phyloP scores from a whole-genome alignment of 2,113 vertebrate species.

The Xenopus borealis region DNA sequence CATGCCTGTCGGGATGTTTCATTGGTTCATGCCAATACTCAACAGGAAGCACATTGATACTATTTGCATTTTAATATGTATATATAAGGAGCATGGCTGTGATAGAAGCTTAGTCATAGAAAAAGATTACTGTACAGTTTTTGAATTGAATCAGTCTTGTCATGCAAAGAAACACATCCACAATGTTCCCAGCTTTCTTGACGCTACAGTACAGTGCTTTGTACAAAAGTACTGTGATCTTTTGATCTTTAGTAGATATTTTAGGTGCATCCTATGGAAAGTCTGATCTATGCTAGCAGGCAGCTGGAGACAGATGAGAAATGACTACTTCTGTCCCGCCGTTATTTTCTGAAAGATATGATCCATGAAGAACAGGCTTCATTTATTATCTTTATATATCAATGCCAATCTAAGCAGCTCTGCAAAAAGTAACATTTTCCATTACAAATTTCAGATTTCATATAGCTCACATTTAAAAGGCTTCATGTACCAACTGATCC shows the following conservation, averaged over 20 bases:
- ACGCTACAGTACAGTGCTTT: slow-evolving; percentile 35
- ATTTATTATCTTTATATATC: slow-evolving; percentile 45
- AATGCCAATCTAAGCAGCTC: slow-evolving; percentile 32
- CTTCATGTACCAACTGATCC: slow-evolving; percentile 18
- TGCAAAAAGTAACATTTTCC: slow-evolving; percentile 28
- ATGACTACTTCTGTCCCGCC: slow-evolving; percentile 37
- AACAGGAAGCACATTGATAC: too few relatives aligned
- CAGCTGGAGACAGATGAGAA: slow-evolving; percentile 42
- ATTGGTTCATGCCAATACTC: too few relatives aligned
- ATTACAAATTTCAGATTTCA: slow-evolving; percentile 25
- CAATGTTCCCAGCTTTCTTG: slow-evolving; percentile 24
- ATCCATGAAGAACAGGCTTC: slow-evolving; percentile 45
- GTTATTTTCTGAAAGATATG: slow-evolving; percentile 44
- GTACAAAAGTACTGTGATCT: slow-evolving; percentile 35
- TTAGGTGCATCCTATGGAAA: slow-evolving; percentile 46
- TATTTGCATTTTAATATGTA: too few relatives aligned
- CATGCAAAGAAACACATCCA: neutral
- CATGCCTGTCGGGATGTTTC: too few relatives aligned
- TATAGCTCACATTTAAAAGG: slow-evolving; percentile 26
- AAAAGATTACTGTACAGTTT: too few relatives aligned
- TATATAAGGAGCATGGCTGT: too few relatives aligned
- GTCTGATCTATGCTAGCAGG: slow-evolving; percentile 39
- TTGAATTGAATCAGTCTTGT: slow-evolving; percentile 3
- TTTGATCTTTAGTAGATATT: slow-evolving; percentile 45
- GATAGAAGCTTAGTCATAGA: too few relatives aligned